Base-by-base conservation (phyloP, 2,113 vertebrate genomes). In the Nesoenas mayeri region DNA sequence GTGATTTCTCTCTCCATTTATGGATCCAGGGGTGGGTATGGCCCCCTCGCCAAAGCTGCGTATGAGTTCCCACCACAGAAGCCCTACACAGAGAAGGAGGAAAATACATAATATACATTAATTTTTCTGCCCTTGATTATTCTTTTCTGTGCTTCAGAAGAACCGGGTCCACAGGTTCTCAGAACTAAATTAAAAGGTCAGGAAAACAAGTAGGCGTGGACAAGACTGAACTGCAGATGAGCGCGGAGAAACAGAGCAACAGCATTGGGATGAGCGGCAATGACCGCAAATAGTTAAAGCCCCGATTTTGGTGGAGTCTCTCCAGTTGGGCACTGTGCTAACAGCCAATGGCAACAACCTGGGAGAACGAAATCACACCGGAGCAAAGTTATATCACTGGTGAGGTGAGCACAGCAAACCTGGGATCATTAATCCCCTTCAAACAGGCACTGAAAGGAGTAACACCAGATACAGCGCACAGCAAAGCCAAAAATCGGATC, bases 221-320 rank as follows among this genome's bases (percentile, higher is more conserved):
- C 84, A 91, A 82, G 78, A 80, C 32, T 48, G 65, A 96, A 93
- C 12, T 82, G 88, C 90, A 95, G 83, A 96, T 94, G 85, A 97
- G 71, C n/a, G 79, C 2, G 9, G 64, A 93, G 17, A n/a, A 78
- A 74, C 75, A 95, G 54, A 81, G 89, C 48, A 58, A 85, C 32
- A 74, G 67, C 44, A 88, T 1, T 36, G 51, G 95, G 94, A 96
- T 19, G 25, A 81, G 87, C 16, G 10, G 91, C 94, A 96, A 38
- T 2, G 21, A 21, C 57, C 25, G 62, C 67, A 36, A 60, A 70
- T 0, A 73, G 77, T 75, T 73, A 66, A 6, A 3, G 79, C 19
- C 77, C 73, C 4, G 0, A 25, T 74, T 11, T 56, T 13, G 50
- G 72, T 7, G 61, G 50, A 40, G 40, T 40, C 40, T 13, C 40